A percentile compares a stretch with the other conserved stretches of the same genome.
Evolutionary conservation across 2,797 vertebrate genomes (phyloP).

Genomic region (Notamacropus eugenii): DNA sequence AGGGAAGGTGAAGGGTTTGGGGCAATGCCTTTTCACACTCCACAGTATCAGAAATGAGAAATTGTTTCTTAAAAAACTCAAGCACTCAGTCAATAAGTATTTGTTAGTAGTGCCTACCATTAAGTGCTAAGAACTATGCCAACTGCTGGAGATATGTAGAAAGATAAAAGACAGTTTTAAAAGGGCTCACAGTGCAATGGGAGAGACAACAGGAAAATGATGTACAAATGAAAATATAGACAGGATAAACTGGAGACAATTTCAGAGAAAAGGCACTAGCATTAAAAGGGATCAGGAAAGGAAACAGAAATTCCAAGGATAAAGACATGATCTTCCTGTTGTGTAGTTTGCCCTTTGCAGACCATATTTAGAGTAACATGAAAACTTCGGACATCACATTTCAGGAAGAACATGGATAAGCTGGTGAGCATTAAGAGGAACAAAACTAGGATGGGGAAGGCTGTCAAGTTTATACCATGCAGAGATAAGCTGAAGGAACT

Average conservation of each 20-base stretch:
- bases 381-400: not conserved
- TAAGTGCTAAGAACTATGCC: not conserved
- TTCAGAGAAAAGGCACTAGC: not conserved
- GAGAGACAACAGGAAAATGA: not conserved
- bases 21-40: not conserved
- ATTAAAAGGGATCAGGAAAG: not conserved
- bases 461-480: not conserved
- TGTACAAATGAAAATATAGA: not conserved
- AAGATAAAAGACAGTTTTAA: not conserved
- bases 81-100: not conserved
- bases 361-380: not conserved
- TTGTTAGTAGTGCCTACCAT: not conserved
- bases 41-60: not conserved
- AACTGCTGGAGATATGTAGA: not conserved
- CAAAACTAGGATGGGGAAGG: not conserved
- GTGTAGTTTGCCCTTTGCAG: not conserved
- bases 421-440: not conserved
- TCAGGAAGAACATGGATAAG: not conserved
- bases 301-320: not conserved
- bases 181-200: not conserved
- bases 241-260: not conserved
- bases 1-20: not conserved
- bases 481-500: not conserved
- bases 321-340: not conserved
- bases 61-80: not conserved